Conservation (phyloP, 2,888 invertebrate genomes). For the Pecten maximus region DNA sequence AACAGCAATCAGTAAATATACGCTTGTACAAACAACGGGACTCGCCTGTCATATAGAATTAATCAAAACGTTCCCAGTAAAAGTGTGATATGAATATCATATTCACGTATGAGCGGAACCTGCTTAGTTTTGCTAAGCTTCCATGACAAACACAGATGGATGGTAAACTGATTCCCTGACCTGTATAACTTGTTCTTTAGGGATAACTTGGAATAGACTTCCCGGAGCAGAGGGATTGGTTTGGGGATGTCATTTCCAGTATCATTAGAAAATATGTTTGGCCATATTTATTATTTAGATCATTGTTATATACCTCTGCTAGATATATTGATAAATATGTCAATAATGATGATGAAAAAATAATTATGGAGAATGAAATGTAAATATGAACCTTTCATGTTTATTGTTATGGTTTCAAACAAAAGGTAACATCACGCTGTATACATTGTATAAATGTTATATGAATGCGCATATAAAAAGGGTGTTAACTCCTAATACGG, state of each 20-base stretch:
- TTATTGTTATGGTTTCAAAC: no score
- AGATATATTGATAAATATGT: not conserved
- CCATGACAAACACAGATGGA: conserved; percentile 20
- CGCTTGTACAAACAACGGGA: not conserved
- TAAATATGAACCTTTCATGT: no score
- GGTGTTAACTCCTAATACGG: no score
- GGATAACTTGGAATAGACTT: not conserved
- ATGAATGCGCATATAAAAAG: no score
- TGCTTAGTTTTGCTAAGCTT: not conserved
- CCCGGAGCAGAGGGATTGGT: not conserved
- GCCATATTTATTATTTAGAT: not conserved
- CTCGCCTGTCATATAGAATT: not conserved
- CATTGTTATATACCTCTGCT: no score
- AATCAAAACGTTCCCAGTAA: not conserved
- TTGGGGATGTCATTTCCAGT: not conserved
- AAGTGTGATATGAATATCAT: not conserved
- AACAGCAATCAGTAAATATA: not conserved
- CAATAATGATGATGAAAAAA: no score
- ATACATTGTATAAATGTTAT: no score
- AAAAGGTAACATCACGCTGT: no score
- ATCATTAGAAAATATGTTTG: not conserved
- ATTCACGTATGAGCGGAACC: not conserved
- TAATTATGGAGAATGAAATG: no score
- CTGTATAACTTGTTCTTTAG: no score
- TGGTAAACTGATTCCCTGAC: no score